Conservation (phyloP, 2,113 vertebrate species). For the Cephalopholis sonnerati region DNA sequence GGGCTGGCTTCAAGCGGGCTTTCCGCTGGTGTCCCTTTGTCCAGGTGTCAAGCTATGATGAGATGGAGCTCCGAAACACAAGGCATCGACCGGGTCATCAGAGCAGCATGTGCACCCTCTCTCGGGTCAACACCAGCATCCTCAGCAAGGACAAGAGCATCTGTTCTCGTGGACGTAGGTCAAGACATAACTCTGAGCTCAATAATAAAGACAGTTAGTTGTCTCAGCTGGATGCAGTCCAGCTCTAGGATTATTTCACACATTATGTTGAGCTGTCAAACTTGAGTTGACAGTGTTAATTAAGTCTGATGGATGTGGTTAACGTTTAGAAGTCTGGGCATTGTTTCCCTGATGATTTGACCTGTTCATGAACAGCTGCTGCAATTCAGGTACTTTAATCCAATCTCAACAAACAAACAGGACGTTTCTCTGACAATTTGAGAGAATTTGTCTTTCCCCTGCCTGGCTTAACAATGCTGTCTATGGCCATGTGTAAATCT, state of each 20-base stretch:
- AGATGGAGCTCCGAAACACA: slow-evolving; percentile 77
- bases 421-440: too few species aligned
- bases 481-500: too few species aligned
- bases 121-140: slow-evolving; percentile 78
- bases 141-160: slow-evolving; percentile 74
- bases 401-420: not conserved
- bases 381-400: not conserved
- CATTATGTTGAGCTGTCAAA: not conserved
- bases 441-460: too few species aligned
- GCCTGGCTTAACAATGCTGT: too few species aligned
- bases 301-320: not conserved
- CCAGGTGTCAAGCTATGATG: slow-evolving; percentile 75
- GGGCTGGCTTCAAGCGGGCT: slow-evolving; percentile 80
- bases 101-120: slow-evolving; percentile 84
- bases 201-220: slow-evolving; percentile 37
- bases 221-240: slow-evolving; percentile 2
- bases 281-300: not conserved
- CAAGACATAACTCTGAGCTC: slow-evolving; percentile 42
- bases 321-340: not conserved
- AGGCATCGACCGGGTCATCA: slow-evolving; percentile 73
- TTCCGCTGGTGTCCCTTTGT: slow-evolving; percentile 83
- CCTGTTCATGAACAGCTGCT: not conserved
- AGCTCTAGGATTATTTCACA: not conserved
- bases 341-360: not conserved
- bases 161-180: slow-evolving; percentile 47